Percentiles rank a stretch among this genome's conserved stretches.
These are phyloP conservation scores for Euphydryas editha DNA, from an alignment of 2,888 invertebrate species.

Conservation along the genomic window DNA sequence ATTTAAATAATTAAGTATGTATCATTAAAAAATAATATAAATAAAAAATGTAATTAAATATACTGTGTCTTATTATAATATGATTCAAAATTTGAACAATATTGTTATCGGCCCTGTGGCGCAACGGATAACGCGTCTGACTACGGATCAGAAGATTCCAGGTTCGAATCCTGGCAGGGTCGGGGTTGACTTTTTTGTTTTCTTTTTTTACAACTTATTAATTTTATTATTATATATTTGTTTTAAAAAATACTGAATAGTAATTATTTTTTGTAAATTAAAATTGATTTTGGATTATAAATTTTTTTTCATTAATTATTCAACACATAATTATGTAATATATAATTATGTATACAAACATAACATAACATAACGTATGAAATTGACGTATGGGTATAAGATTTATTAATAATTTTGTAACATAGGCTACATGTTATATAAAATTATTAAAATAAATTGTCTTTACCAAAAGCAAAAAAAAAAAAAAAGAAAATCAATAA, in stretches of 20 bases:
- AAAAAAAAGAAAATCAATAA: too few relatives aligned
- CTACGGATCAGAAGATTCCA: conserved; percentile 88
- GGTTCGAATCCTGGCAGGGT: conserved; percentile 87
- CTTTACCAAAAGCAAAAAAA: too few relatives aligned
- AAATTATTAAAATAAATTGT: neutral
- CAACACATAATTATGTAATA: too few relatives aligned
- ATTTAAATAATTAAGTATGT: neutral
- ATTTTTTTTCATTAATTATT: too few relatives aligned
- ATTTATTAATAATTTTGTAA: too few relatives aligned
- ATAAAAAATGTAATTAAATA: neutral
- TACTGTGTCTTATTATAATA: neutral
- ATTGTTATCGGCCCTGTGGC: conserved; percentile 80
- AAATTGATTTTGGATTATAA: too few relatives aligned
- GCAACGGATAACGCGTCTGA: conserved; percentile 88
- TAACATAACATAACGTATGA: too few relatives aligned
- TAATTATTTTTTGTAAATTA: too few relatives aligned
- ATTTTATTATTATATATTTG: neutral
- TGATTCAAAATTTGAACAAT: conserved; percentile 4
- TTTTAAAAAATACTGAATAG: neutral
- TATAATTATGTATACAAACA: too few relatives aligned
- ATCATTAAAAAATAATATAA: neutral
- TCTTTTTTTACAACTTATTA: conserved; percentile 2
- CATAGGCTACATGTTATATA: too few relatives aligned
- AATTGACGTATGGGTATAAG: too few relatives aligned
- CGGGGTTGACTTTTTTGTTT: conserved; percentile 50